phyloP scores from a whole-genome alignment of 92 coral and sea anemone genomes.

The Zoanthus solanderi region DNA sequence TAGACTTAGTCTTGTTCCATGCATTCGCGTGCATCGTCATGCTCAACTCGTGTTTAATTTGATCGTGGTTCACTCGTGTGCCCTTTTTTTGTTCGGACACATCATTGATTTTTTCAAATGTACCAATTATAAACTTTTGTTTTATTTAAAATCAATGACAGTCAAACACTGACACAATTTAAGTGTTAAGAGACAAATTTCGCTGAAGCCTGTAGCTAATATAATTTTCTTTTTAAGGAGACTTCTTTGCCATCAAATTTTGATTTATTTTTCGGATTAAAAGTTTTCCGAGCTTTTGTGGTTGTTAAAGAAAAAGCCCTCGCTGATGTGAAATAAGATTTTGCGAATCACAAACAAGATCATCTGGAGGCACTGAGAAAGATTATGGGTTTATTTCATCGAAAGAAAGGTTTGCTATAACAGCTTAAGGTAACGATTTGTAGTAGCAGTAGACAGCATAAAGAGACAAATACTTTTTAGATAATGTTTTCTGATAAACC shows the following conservation, averaged over 20 bases:
- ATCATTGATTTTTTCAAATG: neutral
- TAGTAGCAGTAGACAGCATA: neutral
- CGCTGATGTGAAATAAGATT: constrained; percentile 5
- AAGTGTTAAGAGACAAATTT: neutral
- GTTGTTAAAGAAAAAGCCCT: neutral
- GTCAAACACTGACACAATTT: neutral
- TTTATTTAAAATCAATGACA: neutral
- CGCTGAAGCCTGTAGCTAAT: constrained; percentile 24
- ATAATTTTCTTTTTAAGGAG: neutral
- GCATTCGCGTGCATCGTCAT: neutral
- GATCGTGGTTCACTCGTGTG: neutral
- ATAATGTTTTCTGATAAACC: neutral
- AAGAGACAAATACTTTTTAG: neutral
- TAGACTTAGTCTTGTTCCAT: neutral
- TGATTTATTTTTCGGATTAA: neutral
- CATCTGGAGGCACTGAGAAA: constrained; percentile 31
- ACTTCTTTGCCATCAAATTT: neutral
- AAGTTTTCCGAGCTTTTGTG: neutral
- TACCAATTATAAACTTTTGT: neutral
- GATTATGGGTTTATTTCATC: constrained; percentile 14
- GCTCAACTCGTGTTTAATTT: neutral
- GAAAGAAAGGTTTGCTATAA: constrained; percentile 28
- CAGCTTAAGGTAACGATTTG: neutral
- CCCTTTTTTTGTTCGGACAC: neutral
- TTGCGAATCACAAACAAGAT: constrained; percentile 12